A percentile compares a stretch with the other conserved stretches of the same genome.
Conservation (phyloP, 2,797 vertebrate species). For the Uromys caudimaculatus region DNA sequence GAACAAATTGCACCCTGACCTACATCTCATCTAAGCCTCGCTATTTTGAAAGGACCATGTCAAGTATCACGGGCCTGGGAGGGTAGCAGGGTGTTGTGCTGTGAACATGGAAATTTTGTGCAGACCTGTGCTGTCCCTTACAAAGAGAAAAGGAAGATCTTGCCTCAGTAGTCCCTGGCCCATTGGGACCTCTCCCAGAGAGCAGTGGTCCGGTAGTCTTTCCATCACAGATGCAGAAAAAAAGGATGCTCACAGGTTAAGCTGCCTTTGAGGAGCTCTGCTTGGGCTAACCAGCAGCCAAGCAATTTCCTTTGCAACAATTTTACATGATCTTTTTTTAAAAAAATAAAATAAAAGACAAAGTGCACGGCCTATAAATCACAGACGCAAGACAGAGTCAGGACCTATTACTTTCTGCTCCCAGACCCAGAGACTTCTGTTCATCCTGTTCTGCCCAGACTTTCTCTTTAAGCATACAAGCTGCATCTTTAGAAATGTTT, state of each 20-base stretch:
- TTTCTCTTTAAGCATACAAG: neutral
- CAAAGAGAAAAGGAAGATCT: neutral
- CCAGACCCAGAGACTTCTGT: neutral
- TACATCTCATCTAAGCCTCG: neutral
- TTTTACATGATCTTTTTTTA: neutral
- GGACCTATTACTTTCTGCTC: neutral
- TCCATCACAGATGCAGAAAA: neutral
- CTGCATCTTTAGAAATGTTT: slow-evolving; percentile 24
- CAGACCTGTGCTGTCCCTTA: neutral
- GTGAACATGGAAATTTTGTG: neutral
- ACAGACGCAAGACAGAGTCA: neutral
- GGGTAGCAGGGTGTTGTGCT: neutral
- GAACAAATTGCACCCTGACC: neutral
- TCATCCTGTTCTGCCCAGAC: neutral
- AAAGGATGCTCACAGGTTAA: neutral
- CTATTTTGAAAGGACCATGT: neutral
- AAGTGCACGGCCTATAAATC: neutral
- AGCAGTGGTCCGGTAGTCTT: neutral
- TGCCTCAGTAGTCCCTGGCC: neutral
- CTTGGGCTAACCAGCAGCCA: neutral
- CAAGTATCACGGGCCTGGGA: neutral
- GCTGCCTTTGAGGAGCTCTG: neutral
- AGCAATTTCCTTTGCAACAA: neutral
- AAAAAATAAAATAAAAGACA: neutral
- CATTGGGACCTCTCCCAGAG: neutral